phyloP scores from a whole-genome alignment of 2,113 vertebrate genomes.

The Kryptolebias marmoratus region DNA sequence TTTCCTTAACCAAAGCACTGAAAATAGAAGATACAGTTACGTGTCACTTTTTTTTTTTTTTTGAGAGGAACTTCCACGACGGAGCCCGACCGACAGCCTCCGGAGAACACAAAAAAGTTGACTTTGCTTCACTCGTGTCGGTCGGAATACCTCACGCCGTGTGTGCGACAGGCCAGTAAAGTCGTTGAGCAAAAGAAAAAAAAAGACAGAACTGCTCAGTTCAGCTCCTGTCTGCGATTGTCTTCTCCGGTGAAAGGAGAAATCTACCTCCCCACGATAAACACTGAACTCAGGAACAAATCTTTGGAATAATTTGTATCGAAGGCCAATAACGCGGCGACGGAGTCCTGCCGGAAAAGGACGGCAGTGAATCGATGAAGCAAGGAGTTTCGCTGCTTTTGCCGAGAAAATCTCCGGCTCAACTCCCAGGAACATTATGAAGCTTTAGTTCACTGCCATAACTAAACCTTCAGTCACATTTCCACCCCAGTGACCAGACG shows the following conservation, averaged over 20 bases:
- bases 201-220: slow-evolving; percentile 2
- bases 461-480: too few species aligned
- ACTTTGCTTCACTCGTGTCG: not conserved
- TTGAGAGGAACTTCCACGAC: too few species aligned
- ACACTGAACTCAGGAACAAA: slow-evolving; percentile 1
- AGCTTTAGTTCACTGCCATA: too few species aligned
- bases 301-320: slow-evolving; percentile 1
- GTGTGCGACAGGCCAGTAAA: slow-evolving; percentile 17
- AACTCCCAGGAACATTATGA: not conserved
- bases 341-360: not conserved
- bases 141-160: not conserved
- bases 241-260: slow-evolving; percentile 9
- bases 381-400: not conserved
- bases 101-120: not conserved
- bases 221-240: slow-evolving; percentile 22
- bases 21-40: not conserved
- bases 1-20: not conserved
- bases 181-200: not conserved
- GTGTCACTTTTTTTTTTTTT: not conserved
- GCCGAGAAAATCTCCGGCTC: not conserved
- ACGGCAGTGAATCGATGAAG: not conserved
- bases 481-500: too few species aligned
- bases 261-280: slow-evolving; percentile 7
- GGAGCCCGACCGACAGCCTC: not conserved
- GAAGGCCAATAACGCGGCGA: not conserved